Base-by-base conservation (phyloP, 2,797 vertebrate genomes). In the Syncerus caffer region DNA sequence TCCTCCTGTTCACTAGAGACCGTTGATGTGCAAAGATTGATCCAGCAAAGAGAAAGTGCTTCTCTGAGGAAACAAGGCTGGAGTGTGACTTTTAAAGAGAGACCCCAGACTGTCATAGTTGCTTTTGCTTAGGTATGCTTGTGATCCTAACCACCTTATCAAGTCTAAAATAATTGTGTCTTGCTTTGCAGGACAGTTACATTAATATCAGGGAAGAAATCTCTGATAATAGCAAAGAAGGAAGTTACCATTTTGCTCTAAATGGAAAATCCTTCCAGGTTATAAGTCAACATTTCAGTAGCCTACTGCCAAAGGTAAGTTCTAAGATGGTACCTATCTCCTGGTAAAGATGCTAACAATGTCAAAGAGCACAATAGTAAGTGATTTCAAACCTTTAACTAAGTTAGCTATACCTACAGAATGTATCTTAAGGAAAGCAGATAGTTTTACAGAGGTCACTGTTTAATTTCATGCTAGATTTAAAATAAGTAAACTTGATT, bases 291-390 rank as follows among this genome's bases (percentile, higher is more conserved):
- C 98, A 99, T 98, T 99, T 99, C 96, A 98, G 93, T 38, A 97
- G 98, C 82, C 97, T 99, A 23, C 93, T 99, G 85, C 99, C 99
- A 78, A 99, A 99, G 98, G 99, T 99, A 98, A 98, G 95, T 96
- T 45, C 23, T 89, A 42, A 25, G 50, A 89, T 29, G 42, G 21
- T 50, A 67, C 7, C 34, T 45, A 1, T 80, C 45, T 42, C 64
- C 19, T 64, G 21, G 23, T 38, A 67, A 93, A 90, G 67, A 80
- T 31, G 6, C 34, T 13, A 12, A 47, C 74, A 29, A 27, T 53
- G 12, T 47, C 47, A 71, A 45, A 53, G 34, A 85, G 16, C 16
- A 64, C 1, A 12, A 23, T 29, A 27, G 14, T 84, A 55, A 58
- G 78, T 64, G 51, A 87, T 62, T 86, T 78, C 42, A 87, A 71